Evolutionary conservation across 2,888 invertebrate species (phyloP).

Genomic region (Ichneumon xanthorius): DNA sequence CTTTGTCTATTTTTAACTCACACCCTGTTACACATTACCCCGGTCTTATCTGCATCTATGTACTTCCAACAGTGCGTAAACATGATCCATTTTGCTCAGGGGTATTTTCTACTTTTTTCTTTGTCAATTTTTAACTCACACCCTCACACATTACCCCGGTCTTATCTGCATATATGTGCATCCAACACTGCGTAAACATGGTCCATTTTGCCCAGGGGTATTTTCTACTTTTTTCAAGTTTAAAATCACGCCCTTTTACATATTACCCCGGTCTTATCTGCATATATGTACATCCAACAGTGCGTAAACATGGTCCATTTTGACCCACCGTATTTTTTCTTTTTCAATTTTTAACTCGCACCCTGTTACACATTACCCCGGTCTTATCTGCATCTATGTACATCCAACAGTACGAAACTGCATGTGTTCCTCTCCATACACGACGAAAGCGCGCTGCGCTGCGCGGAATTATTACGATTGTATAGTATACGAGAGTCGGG

Average conservation of each 20-base stretch:
- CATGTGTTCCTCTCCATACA: constrained; percentile 19
- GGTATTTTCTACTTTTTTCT: no score
- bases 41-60: no score
- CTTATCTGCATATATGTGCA: neutral
- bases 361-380: neutral
- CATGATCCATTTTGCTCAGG: no score
- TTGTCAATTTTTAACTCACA: neutral
- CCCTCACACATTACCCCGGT: neutral
- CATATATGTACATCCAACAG: no score
- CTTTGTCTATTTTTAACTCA: neutral
- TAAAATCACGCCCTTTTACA: no score
- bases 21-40: no score
- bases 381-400: neutral
- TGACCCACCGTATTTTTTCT: no score
- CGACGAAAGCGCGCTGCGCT: constrained; percentile 30
- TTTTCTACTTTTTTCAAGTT: no score
- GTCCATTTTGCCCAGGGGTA: no score
- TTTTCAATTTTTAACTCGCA: neutral
- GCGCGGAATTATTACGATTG: constrained; percentile 59
- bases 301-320: neutral
- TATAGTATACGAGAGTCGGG: constrained; percentile 40
- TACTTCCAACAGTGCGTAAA: neutral
- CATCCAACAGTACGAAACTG: neutral
- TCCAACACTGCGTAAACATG: no score
- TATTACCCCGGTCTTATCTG: no score